These are phyloP conservation scores for Entomyzon cyanotis DNA, from an alignment of 2,113 vertebrate genomes.

Conservation along the genomic window DNA sequence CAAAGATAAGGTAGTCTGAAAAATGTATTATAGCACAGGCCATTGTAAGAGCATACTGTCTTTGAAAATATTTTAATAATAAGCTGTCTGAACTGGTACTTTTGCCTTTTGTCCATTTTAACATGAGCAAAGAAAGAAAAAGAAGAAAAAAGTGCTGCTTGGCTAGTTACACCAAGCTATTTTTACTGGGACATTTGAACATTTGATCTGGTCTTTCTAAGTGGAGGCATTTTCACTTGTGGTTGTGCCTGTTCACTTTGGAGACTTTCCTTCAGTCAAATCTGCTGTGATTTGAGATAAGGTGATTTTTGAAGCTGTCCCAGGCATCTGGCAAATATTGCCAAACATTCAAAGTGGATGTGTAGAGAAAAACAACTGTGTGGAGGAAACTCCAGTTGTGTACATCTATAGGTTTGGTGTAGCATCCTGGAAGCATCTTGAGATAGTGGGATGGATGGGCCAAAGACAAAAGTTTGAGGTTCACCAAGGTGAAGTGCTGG, in stretches of 20 bases:
- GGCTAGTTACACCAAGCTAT: neutral
- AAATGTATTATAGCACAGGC: neutral
- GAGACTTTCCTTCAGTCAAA: neutral
- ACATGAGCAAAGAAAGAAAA: neutral
- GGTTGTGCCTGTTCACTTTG: neutral
- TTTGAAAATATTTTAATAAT: neutral
- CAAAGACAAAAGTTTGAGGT: neutral
- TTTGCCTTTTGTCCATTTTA: neutral
- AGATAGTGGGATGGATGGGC: neutral
- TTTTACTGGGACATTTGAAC: neutral
- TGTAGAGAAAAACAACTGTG: neutral
- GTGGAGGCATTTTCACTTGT: neutral
- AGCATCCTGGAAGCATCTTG: neutral
- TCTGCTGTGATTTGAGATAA: neutral
- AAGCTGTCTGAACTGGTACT: neutral
- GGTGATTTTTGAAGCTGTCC: neutral
- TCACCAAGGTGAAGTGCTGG: rapidly evolving
- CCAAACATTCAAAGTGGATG: neutral
- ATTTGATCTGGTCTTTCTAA: neutral
- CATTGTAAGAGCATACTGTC: neutral
- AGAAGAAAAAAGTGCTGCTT: neutral
- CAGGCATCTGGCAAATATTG: neutral
- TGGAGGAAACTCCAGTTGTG: neutral
- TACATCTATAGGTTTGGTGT: neutral
- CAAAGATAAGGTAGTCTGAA: neutral